Evolutionary conservation across 1,140 invertebrate species (phyloP).

Genomic region (Cydia splendana): DNA sequence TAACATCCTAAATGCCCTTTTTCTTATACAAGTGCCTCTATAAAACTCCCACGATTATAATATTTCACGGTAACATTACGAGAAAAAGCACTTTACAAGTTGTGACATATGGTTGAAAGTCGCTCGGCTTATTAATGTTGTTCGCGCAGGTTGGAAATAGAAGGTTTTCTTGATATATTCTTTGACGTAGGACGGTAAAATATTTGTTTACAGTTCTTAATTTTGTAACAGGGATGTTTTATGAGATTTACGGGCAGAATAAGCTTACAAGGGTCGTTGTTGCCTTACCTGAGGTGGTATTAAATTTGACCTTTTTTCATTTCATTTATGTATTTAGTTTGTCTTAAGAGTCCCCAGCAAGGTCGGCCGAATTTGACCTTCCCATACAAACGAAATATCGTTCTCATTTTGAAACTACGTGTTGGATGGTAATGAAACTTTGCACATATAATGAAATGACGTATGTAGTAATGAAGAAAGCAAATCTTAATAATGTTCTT

Average conservation of each 20-base stretch:
- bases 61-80: background rate
- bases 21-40: conserved; percentile 28
- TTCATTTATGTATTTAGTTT: background rate
- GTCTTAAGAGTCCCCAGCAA: too few relatives aligned
- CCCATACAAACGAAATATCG: too few relatives aligned
- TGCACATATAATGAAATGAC: too few relatives aligned
- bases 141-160: conserved; percentile 8
- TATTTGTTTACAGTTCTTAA: conserved; percentile 17
- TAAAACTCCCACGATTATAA: conserved; percentile 21
- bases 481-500: too few relatives aligned
- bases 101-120: background rate
- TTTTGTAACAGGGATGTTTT: conserved; percentile 17
- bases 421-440: too few relatives aligned
- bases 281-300: background rate
- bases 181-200: background rate
- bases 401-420: too few relatives aligned
- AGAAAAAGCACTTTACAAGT: conserved; percentile 19
- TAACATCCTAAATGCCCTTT: conserved; percentile 23
- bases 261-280: background rate
- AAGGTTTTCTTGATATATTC: background rate
- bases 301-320: background rate
- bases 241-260: background rate
- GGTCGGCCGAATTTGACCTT: too few relatives aligned
- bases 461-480: too few relatives aligned
- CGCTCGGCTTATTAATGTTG: background rate